Conservation (phyloP, 1,140 invertebrate species). For the Leptinotarsa lineolata region DNA sequence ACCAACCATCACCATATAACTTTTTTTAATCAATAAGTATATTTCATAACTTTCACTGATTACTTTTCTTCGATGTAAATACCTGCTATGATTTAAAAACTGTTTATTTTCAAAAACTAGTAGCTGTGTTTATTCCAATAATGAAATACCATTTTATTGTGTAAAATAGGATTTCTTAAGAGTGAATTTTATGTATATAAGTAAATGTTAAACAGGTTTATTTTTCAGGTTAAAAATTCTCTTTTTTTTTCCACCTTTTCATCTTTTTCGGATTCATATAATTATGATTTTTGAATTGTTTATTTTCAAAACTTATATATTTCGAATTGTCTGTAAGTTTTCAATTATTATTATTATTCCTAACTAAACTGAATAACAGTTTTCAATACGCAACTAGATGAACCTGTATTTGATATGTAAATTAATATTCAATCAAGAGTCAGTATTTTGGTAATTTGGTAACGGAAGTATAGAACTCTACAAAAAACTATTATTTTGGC, state of each 20-base stretch:
- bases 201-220: neutral
- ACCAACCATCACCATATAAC: neutral
- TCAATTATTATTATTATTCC: no score
- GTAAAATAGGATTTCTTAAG: neutral
- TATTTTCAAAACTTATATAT: no score
- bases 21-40: neutral
- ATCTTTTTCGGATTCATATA: no score
- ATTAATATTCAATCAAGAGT: no score
- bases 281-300: no score
- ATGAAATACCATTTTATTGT: constrained; percentile 6
- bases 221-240: no score
- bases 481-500: neutral
- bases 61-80: neutral
- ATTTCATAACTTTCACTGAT: neutral
- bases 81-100: neutral
- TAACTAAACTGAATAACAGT: no score
- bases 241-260: no score
- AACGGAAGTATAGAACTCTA: neutral
- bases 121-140: constrained; percentile 2
- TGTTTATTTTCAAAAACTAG: neutral
- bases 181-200: neutral
- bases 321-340: no score
- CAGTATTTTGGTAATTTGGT: no score
- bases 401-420: no score
- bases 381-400: no score